Evolutionary conservation across 1,140 invertebrate genomes (phyloP).

Genomic region (Zaprionus africanus): DNA sequence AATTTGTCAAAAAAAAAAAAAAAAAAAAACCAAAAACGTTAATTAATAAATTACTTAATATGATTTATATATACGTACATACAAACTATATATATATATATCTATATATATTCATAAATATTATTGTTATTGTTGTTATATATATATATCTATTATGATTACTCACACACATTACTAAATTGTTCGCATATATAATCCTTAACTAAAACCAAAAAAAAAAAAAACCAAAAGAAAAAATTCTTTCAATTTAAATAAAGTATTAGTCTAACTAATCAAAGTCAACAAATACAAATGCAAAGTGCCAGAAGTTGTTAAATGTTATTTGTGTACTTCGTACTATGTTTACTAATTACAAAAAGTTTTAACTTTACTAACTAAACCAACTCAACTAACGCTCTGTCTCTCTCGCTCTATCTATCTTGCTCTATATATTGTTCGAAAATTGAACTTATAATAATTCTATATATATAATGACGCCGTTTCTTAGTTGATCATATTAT

Average conservation of each 20-base stretch:
- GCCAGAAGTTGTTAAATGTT: conserved; percentile 81
- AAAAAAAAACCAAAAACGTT: conserved; percentile 59
- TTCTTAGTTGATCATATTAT: conserved; percentile 78
- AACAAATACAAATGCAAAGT: conserved; percentile 67
- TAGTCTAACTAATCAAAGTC: conserved; percentile 74
- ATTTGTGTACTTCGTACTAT: conserved; percentile 82
- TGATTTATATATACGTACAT: conserved; percentile 81
- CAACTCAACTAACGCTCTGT: conserved; percentile 66
- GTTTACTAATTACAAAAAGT: conserved; percentile 80
- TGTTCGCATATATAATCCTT: conserved; percentile 80
- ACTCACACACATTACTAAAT: conserved; percentile 82
- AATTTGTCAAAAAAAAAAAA: conserved; percentile 76
- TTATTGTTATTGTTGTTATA: conserved; percentile 83
- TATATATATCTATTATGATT: conserved; percentile 82
- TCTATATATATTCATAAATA: conserved; percentile 82
- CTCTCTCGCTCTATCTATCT: conserved; percentile 34
- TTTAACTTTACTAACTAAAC: conserved; percentile 70
- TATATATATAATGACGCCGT: conserved; percentile 70
- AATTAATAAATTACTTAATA: conserved; percentile 82
- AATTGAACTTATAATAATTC: conserved; percentile 65
- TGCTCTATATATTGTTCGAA: conserved; percentile 57
- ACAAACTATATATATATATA: conserved; percentile 62
- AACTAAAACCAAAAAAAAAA: conserved; percentile 64
- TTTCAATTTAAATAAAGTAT: conserved; percentile 77
- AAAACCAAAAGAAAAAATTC: conserved; percentile 50